These are phyloP conservation scores for Hippocampus abdominalis DNA, from an alignment of 2,113 vertebrate species.

Conservation along the genomic window DNA sequence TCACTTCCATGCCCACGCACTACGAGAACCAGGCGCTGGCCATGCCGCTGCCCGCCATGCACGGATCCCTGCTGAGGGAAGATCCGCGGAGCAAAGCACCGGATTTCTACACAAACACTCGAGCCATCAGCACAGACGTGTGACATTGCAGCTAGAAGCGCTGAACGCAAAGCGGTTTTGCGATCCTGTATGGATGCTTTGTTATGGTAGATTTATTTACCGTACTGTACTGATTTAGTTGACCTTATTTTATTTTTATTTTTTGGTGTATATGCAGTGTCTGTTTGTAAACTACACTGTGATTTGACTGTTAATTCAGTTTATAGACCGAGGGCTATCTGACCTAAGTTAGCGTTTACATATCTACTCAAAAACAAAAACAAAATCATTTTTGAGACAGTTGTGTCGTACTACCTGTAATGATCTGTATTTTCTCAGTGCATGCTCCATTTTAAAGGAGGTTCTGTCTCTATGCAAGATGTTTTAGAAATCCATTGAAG, in stretches of 20 bases:
- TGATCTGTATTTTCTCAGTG: slow-evolving; percentile 1
- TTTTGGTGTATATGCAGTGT: not conserved
- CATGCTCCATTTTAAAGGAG: slow-evolving; percentile 9
- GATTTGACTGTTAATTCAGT: slow-evolving; percentile 38
- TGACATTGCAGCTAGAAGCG: slow-evolving; percentile 56
- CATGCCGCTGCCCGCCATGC: slow-evolving; percentile 75
- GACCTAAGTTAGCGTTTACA: slow-evolving; percentile 23
- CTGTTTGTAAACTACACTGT: slow-evolving; percentile 20
- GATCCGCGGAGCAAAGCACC: slow-evolving; percentile 42
- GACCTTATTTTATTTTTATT: not conserved
- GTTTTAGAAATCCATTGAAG: slow-evolving; percentile 24
- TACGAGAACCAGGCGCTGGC: slow-evolving; percentile 82
- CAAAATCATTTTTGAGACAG: not conserved
- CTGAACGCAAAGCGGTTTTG: not conserved
- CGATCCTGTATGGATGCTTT: not conserved
- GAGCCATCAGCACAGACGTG: slow-evolving; percentile 91
- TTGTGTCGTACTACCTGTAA: not conserved
- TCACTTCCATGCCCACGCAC: slow-evolving; percentile 79
- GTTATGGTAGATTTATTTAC: not conserved
- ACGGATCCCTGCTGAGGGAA: slow-evolving; percentile 79
- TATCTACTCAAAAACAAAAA: slow-evolving; percentile 31
- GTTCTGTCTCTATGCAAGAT: slow-evolving; percentile 52
- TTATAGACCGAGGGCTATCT: slow-evolving; percentile 64
- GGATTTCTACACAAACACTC: slow-evolving; percentile 81
- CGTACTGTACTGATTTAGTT: not conserved